Evolutionary conservation across 2,888 invertebrate genomes (phyloP).

Genomic region (Drosophila rubida): DNA sequence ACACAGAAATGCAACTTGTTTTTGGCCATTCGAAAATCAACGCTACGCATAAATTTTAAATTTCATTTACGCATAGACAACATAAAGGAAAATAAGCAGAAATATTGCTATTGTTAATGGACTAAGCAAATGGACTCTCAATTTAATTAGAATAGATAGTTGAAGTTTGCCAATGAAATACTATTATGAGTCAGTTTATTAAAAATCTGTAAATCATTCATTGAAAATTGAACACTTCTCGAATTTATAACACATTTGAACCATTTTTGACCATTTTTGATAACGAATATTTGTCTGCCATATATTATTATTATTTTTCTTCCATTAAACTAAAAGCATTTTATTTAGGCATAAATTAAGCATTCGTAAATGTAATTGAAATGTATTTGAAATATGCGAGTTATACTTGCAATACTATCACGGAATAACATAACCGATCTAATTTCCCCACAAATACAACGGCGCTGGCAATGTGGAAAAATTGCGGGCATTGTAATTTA

Average conservation of each 20-base stretch:
- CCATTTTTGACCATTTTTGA: background rate
- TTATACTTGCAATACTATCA: background rate
- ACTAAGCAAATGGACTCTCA: constrained; percentile 5
- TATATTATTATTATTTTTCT: constrained; percentile 3
- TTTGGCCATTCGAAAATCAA: background rate
- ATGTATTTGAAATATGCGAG: background rate
- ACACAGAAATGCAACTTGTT: background rate
- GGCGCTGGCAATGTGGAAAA: constrained; percentile 40
- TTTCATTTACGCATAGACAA: background rate
- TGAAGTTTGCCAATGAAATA: background rate
- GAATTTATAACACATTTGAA: too few species aligned
- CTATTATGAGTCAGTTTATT: background rate
- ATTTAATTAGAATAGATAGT: constrained; percentile 4
- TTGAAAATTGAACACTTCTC: background rate
- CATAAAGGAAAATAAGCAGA: background rate
- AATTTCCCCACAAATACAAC: constrained; percentile 27
- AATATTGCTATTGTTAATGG: constrained; percentile 7
- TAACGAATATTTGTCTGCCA: background rate
- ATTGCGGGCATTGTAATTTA: constrained; percentile 53
- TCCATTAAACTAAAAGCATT: constrained; percentile 11
- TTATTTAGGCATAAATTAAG: background rate
- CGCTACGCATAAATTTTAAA: background rate
- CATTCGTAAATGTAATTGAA: background rate
- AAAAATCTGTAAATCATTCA: constrained; percentile 1
- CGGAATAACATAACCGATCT: constrained; percentile 13